phyloP scores from a whole-genome alignment of 2,113 vertebrate species.

The Nerophis lumbriciformis region DNA sequence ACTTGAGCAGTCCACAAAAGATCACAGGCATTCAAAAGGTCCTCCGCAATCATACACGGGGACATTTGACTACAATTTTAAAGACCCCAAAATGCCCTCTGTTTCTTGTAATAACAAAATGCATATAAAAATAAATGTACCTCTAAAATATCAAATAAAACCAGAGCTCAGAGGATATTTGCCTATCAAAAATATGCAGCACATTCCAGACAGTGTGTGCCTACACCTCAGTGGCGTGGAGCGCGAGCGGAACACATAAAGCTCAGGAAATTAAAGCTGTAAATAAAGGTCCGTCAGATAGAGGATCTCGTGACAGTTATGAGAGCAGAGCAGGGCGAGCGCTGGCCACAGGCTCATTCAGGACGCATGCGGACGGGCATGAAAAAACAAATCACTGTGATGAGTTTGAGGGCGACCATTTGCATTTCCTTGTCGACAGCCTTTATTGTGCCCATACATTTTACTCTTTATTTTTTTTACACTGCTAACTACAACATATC shows the following conservation, averaged over 20 bases:
- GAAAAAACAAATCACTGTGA: slow-evolving; percentile 68
- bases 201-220: slow-evolving; percentile 59
- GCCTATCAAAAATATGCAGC: slow-evolving; percentile 55
- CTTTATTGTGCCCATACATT: slow-evolving; percentile 25
- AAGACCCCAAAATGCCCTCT: slow-evolving; percentile 20
- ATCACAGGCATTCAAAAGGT: slow-evolving; percentile 21
- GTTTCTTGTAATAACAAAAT: slow-evolving; percentile 25
- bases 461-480: slow-evolving; percentile 1
- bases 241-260: slow-evolving; percentile 59
- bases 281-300: slow-evolving; percentile 74
- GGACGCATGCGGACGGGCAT: slow-evolving; percentile 63
- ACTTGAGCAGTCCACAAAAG: slow-evolving; percentile 25
- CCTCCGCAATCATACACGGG: slow-evolving; percentile 16
- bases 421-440: slow-evolving; percentile 29
- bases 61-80: slow-evolving; percentile 30
- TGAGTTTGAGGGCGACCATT: slow-evolving; percentile 65
- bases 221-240: slow-evolving; percentile 42
- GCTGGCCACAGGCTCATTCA: slow-evolving; percentile 58
- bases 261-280: slow-evolving; percentile 76
- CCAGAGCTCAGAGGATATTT: slow-evolving; percentile 49
- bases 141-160: slow-evolving; percentile 43
- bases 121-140: slow-evolving; percentile 32
- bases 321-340: slow-evolving; percentile 58
- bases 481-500: slow-evolving; percentile 17
- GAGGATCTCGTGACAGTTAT: slow-evolving; percentile 72